phyloP scores from a whole-genome alignment of 2,888 invertebrate species.

The Aleiodes alternator region DNA sequence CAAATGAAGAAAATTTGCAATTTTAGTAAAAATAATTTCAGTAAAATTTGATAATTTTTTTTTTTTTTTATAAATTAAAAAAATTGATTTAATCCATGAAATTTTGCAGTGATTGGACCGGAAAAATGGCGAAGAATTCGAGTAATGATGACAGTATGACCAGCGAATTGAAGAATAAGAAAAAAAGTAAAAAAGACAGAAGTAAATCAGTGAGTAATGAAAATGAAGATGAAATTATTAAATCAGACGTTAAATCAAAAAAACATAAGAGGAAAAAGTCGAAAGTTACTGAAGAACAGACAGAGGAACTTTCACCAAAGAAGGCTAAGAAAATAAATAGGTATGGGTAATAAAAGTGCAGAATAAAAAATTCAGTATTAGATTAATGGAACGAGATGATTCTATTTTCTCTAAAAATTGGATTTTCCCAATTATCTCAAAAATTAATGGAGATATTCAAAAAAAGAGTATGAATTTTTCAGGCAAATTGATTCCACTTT shows the following conservation, averaged over 20 bases:
- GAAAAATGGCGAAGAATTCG: slow-evolving; percentile 30
- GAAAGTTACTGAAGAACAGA: slow-evolving; percentile 1
- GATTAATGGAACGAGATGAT: no score
- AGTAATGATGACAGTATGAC: slow-evolving; percentile 24
- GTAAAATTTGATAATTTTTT: not conserved
- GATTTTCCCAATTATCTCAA: not conserved
- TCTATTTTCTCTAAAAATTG: no score
- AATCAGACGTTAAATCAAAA: not conserved
- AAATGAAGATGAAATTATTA: not conserved
- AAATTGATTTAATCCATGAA: not conserved
- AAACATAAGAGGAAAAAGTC: slow-evolving; percentile 34
- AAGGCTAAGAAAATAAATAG: slow-evolving; percentile 35
- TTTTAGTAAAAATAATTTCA: not conserved
- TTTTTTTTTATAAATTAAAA: not conserved
- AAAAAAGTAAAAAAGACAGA: slow-evolving; percentile 22
- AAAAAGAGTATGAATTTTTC: no score
- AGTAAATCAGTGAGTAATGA: slow-evolving; percentile 18
- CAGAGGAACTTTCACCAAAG: slow-evolving; percentile 24
- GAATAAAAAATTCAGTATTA: not conserved
- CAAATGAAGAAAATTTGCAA: not conserved
- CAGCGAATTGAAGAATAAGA: slow-evolving; percentile 11
- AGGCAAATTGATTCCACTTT: no score
- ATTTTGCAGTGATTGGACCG: not conserved
- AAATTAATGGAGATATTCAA: no score
- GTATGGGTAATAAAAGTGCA: not conserved